These are phyloP conservation scores for Andrena bicolor DNA, from an alignment of 2,888 invertebrate genomes.

Conservation along the genomic window DNA sequence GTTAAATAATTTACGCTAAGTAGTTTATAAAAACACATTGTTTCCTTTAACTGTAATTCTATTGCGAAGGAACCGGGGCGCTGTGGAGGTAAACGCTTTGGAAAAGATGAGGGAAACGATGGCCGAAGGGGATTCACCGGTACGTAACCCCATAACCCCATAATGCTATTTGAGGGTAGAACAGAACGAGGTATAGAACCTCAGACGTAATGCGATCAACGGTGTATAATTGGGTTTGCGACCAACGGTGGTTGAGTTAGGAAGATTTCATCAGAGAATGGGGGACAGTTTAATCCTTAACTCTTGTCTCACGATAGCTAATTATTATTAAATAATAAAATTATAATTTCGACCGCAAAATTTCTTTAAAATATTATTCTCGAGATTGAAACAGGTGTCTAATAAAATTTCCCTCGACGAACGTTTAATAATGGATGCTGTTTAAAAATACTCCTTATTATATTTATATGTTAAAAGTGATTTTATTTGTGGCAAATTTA, in stretches of 20 bases:
- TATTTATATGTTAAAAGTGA: too few relatives aligned
- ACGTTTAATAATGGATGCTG: too few relatives aligned
- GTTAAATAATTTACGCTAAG: too few relatives aligned
- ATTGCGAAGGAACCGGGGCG: neutral
- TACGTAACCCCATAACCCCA: constrained; percentile 17
- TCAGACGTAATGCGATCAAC: constrained; percentile 46
- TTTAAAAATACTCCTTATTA: too few relatives aligned
- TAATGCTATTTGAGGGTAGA: constrained; percentile 42
- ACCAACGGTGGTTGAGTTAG: constrained; percentile 36
- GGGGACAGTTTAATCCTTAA: constrained; percentile 14
- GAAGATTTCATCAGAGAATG: constrained; percentile 28
- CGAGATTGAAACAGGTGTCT: neutral
- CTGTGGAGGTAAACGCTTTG: neutral
- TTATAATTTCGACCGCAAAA: too few relatives aligned
- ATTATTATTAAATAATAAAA: too few relatives aligned
- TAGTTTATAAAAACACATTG: neutral
- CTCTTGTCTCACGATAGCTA: neutral
- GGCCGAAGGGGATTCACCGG: neutral
- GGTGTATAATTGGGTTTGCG: constrained; percentile 48
- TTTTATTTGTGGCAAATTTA: neutral
- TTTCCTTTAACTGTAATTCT: neutral
- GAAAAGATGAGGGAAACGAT: neutral
- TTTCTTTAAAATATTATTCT: too few relatives aligned
- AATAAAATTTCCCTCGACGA: neutral
- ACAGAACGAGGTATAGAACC: constrained; percentile 40